A percentile compares a stretch with the other conserved stretches of the same genome.
These are phyloP conservation scores for Himalopsyche tibetana DNA, from an alignment of 2,888 invertebrate species.

Conservation along the genomic window DNA sequence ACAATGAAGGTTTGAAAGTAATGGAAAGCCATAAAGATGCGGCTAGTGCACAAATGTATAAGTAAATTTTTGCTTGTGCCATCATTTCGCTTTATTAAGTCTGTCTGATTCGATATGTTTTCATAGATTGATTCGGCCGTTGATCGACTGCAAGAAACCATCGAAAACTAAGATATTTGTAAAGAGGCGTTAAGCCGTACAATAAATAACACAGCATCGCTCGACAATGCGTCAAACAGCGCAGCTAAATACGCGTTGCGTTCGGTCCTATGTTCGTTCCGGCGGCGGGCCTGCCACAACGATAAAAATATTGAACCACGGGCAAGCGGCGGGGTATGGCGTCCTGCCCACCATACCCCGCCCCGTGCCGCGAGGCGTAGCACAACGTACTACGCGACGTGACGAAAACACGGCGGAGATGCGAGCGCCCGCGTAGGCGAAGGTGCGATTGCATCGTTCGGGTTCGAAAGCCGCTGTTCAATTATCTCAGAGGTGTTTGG, in stretches of 20 bases:
- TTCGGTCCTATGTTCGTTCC: neutral
- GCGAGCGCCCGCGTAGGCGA: neutral
- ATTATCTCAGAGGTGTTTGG: no score
- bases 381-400: slow-evolving; percentile 32
- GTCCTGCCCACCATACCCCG: neutral
- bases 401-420: slow-evolving; percentile 6
- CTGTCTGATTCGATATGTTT: no score
- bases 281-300: slow-evolving; percentile 43
- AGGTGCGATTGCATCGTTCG: neutral
- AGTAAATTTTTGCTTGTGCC: no score
- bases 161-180: no score
- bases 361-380: slow-evolving; percentile 1
- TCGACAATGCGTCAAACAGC: neutral
- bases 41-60: no score
- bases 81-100: no score
- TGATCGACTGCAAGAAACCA: no score
- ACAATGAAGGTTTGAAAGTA: no score
- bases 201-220: neutral
- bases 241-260: neutral
- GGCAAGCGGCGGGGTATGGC: neutral
- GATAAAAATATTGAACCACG: slow-evolving; percentile 47
- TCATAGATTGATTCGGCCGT: no score
- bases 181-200: no score
- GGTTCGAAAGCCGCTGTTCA: neutral
- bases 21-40: no score